phyloP scores from a whole-genome alignment of 1,140 invertebrate genomes.

The Drosophila tani region DNA sequence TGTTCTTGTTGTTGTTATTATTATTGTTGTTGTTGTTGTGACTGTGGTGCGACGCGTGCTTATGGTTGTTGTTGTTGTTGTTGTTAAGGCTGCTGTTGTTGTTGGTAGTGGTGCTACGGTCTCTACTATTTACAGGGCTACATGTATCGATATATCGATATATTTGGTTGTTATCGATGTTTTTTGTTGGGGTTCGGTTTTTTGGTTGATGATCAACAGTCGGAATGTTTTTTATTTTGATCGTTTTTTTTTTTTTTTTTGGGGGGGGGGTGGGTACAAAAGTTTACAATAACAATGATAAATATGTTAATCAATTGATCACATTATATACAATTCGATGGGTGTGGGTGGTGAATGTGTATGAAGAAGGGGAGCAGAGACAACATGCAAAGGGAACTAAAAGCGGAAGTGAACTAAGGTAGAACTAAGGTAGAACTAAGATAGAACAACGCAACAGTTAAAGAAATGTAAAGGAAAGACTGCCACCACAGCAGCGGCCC shows the following conservation, averaged over 20 bases:
- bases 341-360: slow-evolving; percentile 36
- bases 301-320: slow-evolving; percentile 80
- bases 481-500: slow-evolving; percentile 1
- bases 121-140: slow-evolving; percentile 84
- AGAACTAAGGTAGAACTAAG: not conserved
- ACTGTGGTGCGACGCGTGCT: slow-evolving; percentile 48
- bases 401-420: not conserved
- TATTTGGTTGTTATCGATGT: slow-evolving; percentile 20
- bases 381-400: slow-evolving; percentile 27
- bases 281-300: slow-evolving; percentile 79
- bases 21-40: slow-evolving; percentile 48
- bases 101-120: slow-evolving; percentile 73
- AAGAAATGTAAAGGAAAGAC: not conserved
- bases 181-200: slow-evolving; percentile 40
- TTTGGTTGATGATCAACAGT: slow-evolving; percentile 62
- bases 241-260: slow-evolving; percentile 5
- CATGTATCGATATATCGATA: slow-evolving; percentile 38
- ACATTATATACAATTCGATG: slow-evolving; percentile 76
- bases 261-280: slow-evolving; percentile 61
- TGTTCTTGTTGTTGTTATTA: slow-evolving; percentile 42
- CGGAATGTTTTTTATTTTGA: slow-evolving; percentile 62
- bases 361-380: slow-evolving; percentile 7
- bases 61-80: slow-evolving; percentile 46
- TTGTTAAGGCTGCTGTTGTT: slow-evolving; percentile 74
- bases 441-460: not conserved